Conservation (phyloP, 1,140 invertebrate genomes). For the Proctacanthus coquilletti region DNA sequence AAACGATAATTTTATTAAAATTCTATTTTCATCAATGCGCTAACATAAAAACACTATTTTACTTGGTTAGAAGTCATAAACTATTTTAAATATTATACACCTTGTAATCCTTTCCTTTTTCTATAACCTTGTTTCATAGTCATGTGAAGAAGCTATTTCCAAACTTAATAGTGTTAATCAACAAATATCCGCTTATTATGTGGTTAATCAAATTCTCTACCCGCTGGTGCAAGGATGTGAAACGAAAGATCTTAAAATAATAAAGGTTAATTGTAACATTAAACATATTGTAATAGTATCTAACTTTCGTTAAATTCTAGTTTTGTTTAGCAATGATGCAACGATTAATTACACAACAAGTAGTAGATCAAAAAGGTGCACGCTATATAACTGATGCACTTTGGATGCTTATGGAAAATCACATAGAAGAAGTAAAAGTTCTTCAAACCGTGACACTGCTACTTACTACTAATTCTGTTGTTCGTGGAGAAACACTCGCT, state of each 20-base stretch:
- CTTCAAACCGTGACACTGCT: slow-evolving; percentile 90
- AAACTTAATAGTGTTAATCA: slow-evolving; percentile 73
- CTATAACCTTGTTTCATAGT: slow-evolving; percentile 48
- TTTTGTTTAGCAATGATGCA: slow-evolving; percentile 85
- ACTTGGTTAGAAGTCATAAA: slow-evolving; percentile 5
- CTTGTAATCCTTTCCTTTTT: slow-evolving; percentile 11
- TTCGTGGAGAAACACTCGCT: slow-evolving; percentile 83
- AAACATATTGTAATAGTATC: background rate
- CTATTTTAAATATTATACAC: slow-evolving; percentile 1
- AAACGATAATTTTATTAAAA: background rate
- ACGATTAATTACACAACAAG: slow-evolving; percentile 64
- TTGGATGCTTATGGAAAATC: slow-evolving; percentile 83
- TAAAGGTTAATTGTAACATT: slow-evolving; percentile 45
- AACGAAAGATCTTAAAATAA: slow-evolving; percentile 92
- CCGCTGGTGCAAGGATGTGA: slow-evolving; percentile 97
- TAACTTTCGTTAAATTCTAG: slow-evolving; percentile 29
- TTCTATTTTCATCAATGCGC: background rate
- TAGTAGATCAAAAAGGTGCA: slow-evolving; percentile 76
- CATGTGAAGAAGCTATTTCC: slow-evolving; percentile 85
- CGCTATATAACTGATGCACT: slow-evolving; percentile 83
- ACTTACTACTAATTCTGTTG: slow-evolving; percentile 83
- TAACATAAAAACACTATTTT: background rate
- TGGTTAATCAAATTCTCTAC: slow-evolving; percentile 87
- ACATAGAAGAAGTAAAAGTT: slow-evolving; percentile 89
- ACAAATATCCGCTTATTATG: slow-evolving; percentile 65